phyloP scores from a whole-genome alignment of 2,888 invertebrate species.

The Meghimatium bilineatum region DNA sequence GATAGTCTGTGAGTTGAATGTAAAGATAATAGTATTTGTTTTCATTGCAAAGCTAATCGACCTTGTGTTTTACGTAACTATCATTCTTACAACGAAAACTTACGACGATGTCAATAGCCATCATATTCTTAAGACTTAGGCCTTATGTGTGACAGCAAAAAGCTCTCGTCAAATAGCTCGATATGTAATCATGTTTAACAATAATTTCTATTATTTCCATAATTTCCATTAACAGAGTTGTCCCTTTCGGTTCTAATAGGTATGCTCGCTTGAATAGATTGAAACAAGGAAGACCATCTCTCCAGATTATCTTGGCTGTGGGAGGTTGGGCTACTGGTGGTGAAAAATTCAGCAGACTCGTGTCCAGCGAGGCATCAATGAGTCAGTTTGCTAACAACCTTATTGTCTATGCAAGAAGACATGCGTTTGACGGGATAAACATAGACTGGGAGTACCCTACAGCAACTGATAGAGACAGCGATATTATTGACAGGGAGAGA shows the following conservation, averaged over 20 bases:
- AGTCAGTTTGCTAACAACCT: constrained; percentile 49
- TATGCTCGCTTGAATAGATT: constrained; percentile 53
- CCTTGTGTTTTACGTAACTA: no score
- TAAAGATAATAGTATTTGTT: no score
- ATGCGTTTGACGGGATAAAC: constrained; percentile 55
- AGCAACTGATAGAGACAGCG: constrained; percentile 43
- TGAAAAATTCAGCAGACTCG: constrained; percentile 74
- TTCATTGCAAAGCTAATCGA: no score
- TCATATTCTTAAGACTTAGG: no score
- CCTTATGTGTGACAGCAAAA: no score
- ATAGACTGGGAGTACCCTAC: constrained; percentile 64
- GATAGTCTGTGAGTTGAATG: no score
- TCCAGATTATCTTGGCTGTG: constrained; percentile 58
- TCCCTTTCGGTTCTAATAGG: constrained; percentile 5
- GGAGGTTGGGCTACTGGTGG: constrained; percentile 60
- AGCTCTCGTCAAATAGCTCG: no score
- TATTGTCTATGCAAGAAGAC: constrained; percentile 48
- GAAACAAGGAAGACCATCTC: constrained; percentile 54
- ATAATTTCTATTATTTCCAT: no score
- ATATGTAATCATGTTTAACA: no score
- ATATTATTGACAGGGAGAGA: constrained; percentile 45
- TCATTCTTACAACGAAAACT: no score
- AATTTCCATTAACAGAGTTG: no score
- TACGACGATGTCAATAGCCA: no score
- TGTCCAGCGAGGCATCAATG: constrained; percentile 54